Conservation (phyloP, 2,888 invertebrate species). For the Acrobasis consociella region DNA sequence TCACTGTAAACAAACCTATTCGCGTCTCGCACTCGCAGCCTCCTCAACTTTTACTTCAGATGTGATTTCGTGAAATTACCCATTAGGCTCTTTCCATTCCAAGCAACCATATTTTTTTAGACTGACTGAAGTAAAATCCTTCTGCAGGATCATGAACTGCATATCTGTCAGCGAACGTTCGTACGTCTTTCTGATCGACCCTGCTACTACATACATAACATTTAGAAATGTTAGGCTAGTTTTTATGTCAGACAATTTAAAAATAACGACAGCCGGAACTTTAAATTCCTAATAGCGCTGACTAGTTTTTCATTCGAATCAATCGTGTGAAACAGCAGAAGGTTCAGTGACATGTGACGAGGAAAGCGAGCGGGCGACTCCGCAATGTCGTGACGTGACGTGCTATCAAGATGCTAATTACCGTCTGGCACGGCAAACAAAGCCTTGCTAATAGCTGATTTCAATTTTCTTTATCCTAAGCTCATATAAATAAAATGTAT, state of each 20-base stretch:
- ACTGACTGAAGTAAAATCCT: too few relatives aligned
- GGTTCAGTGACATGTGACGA: conserved; percentile 66
- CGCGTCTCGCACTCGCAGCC: conserved; percentile 47
- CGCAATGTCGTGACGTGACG: conserved; percentile 68
- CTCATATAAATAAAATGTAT: neutral
- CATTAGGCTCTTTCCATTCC: neutral
- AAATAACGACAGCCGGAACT: neutral
- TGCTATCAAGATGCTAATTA: conserved; percentile 73
- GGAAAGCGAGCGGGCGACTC: conserved; percentile 47
- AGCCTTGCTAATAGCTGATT: conserved; percentile 30
- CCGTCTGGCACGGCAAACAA: conserved; percentile 58
- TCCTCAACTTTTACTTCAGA: conserved; percentile 18
- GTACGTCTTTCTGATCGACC: too few relatives aligned
- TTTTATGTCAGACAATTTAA: neutral
- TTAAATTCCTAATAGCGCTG: neutral
- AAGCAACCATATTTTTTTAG: too few relatives aligned
- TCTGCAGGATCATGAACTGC: too few relatives aligned
- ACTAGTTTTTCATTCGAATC: conserved; percentile 22
- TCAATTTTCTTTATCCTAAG: neutral
- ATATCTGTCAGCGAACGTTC: too few relatives aligned
- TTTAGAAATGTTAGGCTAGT: neutral
- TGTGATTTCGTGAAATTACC: neutral
- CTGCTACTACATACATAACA: too few relatives aligned
- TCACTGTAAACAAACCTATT: conserved; percentile 75
- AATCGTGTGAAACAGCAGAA: conserved; percentile 33